Evolutionary conservation across 1,140 invertebrate genomes (phyloP), one percentile per base, ranked within the genome.

Genomic region (Lepidurus packardi): DNA sequence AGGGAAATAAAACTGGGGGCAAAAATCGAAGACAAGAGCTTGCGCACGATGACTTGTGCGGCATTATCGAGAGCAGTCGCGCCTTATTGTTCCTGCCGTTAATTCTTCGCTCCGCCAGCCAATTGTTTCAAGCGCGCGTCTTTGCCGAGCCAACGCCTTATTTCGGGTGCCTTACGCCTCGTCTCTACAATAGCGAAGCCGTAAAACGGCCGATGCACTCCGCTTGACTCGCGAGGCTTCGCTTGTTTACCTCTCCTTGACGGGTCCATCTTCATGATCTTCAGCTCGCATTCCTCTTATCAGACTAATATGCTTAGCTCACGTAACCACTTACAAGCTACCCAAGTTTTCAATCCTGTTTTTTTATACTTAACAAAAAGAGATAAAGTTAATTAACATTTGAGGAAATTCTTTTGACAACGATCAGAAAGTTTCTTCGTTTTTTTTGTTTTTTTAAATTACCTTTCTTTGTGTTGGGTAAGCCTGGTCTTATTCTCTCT

Each of bases 21-120:
- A 47, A 47, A 65, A 65, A 65, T 65, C 53, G 1, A n/a, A 65
- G 53, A 65, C 0, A 65, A 65, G 53, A 65, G 53, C 53, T 65
- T 8, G 53, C 53, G n/a, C 53, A 65, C 53, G 21, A 65, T 65
- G 53, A 16, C 53, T 65, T 65, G 53, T 65, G 53, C 53, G 53
- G 53, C 53, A n/a, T 65, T 7, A 65, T 65, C 21, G 13, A 65
- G 53, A 21, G 21, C 53, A 65, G 53, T 65, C 21, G 53, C 53
- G 53, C 53, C 53, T 65, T 65, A 65, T 65, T 65, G 53, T 65
- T 65, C n/a, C 21, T 65, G 53, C 53, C 53, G 53, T 65, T 65
- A 65, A 65, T 65, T 65, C 53, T 65, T 65, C 53, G 53, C 53
- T 65, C 53, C 53, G 53, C 8, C 53, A 65, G 53, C 8, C 53